Percentiles rank a stretch among this genome's conserved stretches.
phyloP scores from a whole-genome alignment of 2,797 vertebrate genomes.

The Acrossocheilus fasciatus region DNA sequence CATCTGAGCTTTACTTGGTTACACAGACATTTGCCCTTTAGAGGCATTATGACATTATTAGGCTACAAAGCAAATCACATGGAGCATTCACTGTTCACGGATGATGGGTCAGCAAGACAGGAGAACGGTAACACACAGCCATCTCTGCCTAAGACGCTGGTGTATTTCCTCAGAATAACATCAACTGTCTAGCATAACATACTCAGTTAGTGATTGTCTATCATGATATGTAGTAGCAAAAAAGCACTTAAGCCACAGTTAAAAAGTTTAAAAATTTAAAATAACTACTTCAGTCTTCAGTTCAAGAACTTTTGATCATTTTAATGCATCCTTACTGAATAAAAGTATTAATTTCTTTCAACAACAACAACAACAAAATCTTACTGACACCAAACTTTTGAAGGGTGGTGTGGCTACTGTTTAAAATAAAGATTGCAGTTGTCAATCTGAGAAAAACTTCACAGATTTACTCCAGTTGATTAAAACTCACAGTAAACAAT shows the following conservation, averaged over 20 bases:
- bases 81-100: conserved; percentile 47
- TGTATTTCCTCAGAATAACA: neutral
- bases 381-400: neutral
- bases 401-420: neutral
- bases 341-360: neutral
- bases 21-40: conserved; percentile 46
- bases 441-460: neutral
- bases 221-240: neutral
- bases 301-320: neutral
- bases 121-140: neutral
- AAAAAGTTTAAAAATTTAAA: neutral
- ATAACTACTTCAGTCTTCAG: neutral
- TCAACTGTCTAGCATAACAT: neutral
- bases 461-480: neutral
- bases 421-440: neutral
- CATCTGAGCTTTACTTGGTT: conserved; percentile 38
- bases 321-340: neutral
- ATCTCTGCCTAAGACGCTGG: neutral
- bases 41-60: conserved; percentile 47
- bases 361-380: neutral
- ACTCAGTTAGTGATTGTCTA: neutral
- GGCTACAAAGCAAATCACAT: conserved; percentile 53
- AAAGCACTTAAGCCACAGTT: neutral
- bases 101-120: conserved; percentile 49
- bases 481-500: neutral